Conservation (phyloP, 30 jellyfish, hydroid and myxozoan species). For the Phacellophora camtschatica region DNA sequence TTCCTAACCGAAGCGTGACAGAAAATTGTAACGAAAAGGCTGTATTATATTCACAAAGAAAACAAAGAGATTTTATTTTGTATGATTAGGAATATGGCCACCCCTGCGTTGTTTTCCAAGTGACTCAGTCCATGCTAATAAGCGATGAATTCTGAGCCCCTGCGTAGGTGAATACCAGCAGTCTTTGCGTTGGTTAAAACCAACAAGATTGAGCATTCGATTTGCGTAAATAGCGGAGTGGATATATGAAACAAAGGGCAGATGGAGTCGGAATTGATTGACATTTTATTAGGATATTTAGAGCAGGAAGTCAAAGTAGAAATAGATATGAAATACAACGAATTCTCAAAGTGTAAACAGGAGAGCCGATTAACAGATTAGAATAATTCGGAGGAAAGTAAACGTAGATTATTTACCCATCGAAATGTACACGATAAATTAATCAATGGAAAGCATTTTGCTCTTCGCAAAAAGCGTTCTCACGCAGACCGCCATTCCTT, state of each 20-base stretch:
- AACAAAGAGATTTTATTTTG: no score
- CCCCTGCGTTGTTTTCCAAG: no score
- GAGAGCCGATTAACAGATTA: conserved; percentile 71
- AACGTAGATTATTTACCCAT: conserved; percentile 21
- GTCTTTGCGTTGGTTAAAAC: no score
- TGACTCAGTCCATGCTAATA: no score
- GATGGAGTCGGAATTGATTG: conserved; percentile 48
- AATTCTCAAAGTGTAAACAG: conserved; percentile 49
- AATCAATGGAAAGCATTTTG: conserved; percentile 34
- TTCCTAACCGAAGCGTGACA: no score
- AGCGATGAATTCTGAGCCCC: no score
- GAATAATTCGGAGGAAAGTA: conserved; percentile 67
- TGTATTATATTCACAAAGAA: no score
- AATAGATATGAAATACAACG: conserved; percentile 17
- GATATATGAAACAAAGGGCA: background rate
- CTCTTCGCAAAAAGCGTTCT: background rate
- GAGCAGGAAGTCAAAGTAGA: conserved; percentile 52
- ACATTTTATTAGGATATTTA: conserved; percentile 42
- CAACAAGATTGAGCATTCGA: no score
- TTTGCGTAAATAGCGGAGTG: background rate
- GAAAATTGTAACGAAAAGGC: no score
- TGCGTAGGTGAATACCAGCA: no score
- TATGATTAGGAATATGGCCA: no score
- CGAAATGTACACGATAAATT: conserved; percentile 26
- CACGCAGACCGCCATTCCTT: conserved; percentile 26